Conservation (phyloP, 2,888 invertebrate species). For the Drosophila neutralis region DNA sequence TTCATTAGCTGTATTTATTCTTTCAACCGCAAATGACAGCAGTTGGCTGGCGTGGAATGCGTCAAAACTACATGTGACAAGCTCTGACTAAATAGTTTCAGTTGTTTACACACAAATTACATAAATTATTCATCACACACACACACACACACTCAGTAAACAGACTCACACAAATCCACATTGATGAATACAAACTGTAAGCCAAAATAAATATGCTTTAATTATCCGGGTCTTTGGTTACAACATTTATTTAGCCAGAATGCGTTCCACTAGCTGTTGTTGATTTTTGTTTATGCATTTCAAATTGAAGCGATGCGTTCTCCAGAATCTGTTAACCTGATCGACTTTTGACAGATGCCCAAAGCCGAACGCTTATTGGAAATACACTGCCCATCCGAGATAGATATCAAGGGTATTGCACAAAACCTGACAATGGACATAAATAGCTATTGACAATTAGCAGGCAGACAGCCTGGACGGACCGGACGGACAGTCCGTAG, state of each 20-base stretch:
- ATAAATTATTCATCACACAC: constrained; percentile 45
- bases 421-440: constrained; percentile 35
- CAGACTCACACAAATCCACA: background rate
- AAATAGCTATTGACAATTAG: constrained; percentile 55
- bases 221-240: constrained; percentile 42
- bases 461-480: constrained; percentile 20
- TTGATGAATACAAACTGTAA: constrained; percentile 5
- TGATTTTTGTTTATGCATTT: constrained; percentile 32
- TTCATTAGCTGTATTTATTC: constrained; percentile 66
- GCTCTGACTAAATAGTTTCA: constrained; percentile 57
- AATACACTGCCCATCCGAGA: constrained; percentile 19
- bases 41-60: constrained; percentile 28
- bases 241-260: constrained; percentile 15
- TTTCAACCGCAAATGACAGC: constrained; percentile 57
- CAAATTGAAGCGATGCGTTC: constrained; percentile 58
- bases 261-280: constrained; percentile 1
- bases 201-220: constrained; percentile 57
- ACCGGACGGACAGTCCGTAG: background rate
- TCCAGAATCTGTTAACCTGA: constrained; percentile 40
- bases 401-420: constrained; percentile 30
- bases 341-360: constrained; percentile 39
- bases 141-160: background rate
- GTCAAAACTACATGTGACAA: constrained; percentile 60
- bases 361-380: constrained; percentile 23
- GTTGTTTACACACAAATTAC: constrained; percentile 49